Evolutionary conservation across 2,113 vertebrate genomes (phyloP).

Genomic region (Notechis scutatus): DNA sequence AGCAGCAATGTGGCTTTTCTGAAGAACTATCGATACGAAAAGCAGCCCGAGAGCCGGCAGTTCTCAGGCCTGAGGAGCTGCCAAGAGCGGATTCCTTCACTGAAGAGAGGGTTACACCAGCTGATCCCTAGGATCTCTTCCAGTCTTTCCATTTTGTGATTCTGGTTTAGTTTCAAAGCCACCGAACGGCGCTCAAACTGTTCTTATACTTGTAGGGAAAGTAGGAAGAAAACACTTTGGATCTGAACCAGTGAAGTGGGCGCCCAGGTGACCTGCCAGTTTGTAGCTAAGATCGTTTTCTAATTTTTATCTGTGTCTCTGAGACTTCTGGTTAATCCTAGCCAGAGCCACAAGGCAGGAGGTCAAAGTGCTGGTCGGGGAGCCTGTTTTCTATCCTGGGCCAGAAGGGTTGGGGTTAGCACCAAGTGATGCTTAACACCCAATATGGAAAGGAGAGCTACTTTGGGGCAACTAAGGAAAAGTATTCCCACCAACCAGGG

Average conservation of each 20-base stretch:
- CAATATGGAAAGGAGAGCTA: background rate
- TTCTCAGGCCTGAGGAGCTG: background rate
- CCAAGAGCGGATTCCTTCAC: background rate
- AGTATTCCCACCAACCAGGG: background rate
- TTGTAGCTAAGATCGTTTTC: background rate
- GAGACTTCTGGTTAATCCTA: background rate
- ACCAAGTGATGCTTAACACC: background rate
- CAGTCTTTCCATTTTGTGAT: background rate
- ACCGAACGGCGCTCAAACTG: background rate
- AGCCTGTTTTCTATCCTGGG: background rate
- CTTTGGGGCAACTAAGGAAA: background rate
- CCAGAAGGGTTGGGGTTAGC: background rate
- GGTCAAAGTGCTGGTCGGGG: background rate
- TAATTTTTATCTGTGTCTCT: background rate
- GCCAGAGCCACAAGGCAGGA: background rate
- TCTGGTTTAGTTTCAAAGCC: background rate
- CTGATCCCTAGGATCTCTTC: background rate
- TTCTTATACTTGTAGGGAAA: background rate
- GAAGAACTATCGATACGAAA: background rate
- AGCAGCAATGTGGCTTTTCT: background rate
- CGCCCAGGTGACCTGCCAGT: background rate
- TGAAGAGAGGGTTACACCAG: background rate
- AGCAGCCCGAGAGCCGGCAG: background rate
- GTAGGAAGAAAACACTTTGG: background rate
- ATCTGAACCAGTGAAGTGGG: background rate